Conservation (phyloP, 1,140 invertebrate genomes). For the Marisa cornuarietis region DNA sequence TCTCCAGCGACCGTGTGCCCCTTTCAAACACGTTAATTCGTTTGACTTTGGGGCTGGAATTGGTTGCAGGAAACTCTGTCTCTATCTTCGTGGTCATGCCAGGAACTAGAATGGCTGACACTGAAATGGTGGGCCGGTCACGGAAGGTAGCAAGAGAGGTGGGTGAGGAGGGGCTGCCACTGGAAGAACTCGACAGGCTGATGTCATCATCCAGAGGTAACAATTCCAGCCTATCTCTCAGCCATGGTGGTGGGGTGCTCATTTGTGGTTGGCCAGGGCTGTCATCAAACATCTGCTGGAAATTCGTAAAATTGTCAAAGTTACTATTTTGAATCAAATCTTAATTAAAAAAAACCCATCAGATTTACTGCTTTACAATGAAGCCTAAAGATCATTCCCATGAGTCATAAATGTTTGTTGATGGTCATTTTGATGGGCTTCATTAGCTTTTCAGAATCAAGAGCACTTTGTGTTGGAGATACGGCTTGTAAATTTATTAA, state of each 20-base stretch:
- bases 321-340: no score
- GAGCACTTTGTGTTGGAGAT: no score
- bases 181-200: conserved; percentile 25
- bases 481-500: no score
- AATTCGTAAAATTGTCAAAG: background rate
- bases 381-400: no score
- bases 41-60: conserved; percentile 59
- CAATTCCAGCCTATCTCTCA: conserved; percentile 42
- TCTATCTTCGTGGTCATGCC: conserved; percentile 52
- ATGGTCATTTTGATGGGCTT: no score
- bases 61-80: conserved; percentile 61
- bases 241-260: conserved; percentile 59
- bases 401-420: no score
- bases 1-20: conserved; percentile 29
- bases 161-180: conserved; percentile 34
- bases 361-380: no score
- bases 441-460: no score
- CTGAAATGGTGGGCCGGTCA: conserved; percentile 6
- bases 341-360: no score
- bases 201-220: conserved; percentile 14
- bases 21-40: conserved; percentile 50
- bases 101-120: conserved; percentile 18
- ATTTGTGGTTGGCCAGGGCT: conserved; percentile 46
- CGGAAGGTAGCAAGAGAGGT: conserved; percentile 1
- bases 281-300: conserved; percentile 48